phyloP scores from a whole-genome alignment of 2,797 vertebrate species.

The Trematomus bernacchii region DNA sequence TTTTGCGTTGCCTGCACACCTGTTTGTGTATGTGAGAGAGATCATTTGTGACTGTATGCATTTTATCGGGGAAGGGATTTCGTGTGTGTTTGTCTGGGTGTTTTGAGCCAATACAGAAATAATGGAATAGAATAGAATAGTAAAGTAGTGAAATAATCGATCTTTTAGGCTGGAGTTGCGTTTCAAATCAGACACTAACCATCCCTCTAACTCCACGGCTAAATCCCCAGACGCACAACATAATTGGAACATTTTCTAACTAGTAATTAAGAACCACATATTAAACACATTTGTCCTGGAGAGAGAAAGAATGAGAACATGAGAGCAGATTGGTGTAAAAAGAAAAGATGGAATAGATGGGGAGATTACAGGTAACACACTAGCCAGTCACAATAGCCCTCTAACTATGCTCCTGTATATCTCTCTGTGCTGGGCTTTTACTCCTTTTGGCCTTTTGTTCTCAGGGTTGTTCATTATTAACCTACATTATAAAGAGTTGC shows the following conservation, averaged over 20 bases:
- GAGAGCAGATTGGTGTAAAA: not conserved
- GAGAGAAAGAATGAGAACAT: not conserved
- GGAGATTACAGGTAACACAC: too few relatives aligned
- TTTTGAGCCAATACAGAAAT: slow-evolving; percentile 46
- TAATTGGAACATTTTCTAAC: slow-evolving; percentile 13
- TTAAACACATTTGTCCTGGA: not conserved
- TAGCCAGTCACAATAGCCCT: too few relatives aligned
- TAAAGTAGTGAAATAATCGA: slow-evolving; percentile 67
- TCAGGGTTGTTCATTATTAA: not conserved
- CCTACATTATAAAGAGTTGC: not conserved
- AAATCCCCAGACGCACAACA: not conserved
- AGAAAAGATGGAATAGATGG: not conserved
- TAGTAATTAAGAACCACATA: slow-evolving; percentile 39
- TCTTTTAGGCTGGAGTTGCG: slow-evolving; percentile 54
- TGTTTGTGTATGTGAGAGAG: not conserved
- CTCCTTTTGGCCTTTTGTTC: too few relatives aligned
- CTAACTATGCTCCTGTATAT: too few relatives aligned
- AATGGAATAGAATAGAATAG: slow-evolving; percentile 62
- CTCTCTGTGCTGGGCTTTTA: too few relatives aligned
- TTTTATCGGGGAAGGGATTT: slow-evolving; percentile 8
- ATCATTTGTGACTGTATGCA: not conserved
- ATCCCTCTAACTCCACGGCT: slow-evolving; percentile 8
- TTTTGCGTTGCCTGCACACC: not conserved
- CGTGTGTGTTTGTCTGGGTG: slow-evolving; percentile 36
- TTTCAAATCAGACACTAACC: slow-evolving; percentile 33